Percentiles rank a stretch among this genome's conserved stretches.
Conservation (phyloP, 1,140 invertebrate species). For the Euborellia annulipes region DNA sequence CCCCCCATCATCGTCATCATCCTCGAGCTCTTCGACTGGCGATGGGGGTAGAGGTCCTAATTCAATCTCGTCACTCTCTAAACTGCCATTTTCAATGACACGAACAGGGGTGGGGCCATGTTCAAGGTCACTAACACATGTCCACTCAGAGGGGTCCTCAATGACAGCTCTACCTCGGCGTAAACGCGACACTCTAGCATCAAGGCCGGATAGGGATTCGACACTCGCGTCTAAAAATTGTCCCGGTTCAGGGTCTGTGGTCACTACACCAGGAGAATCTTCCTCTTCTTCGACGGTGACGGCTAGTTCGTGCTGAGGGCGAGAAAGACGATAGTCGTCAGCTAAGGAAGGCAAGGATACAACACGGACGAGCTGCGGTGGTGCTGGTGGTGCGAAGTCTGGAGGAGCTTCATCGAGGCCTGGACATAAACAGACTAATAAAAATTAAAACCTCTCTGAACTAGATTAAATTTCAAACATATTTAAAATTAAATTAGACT, state of each 20-base stretch:
- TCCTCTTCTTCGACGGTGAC: conserved; percentile 24
- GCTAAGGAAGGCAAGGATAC: conserved; percentile 45
- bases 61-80: conserved; percentile 23
- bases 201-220: conserved; percentile 1
- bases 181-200: too few relatives aligned
- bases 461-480: too few relatives aligned
- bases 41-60: conserved; percentile 66
- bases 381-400: conserved; percentile 31
- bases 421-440: too few relatives aligned
- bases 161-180: too few relatives aligned
- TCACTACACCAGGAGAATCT: conserved; percentile 18
- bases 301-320: conserved; percentile 14
- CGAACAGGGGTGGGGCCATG: too few relatives aligned
- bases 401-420: conserved; percentile 32
- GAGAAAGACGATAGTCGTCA: conserved; percentile 23
- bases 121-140: too few relatives aligned
- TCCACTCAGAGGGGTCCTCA: too few relatives aligned
- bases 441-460: too few relatives aligned
- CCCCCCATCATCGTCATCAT: conserved; percentile 28
- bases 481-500: too few relatives aligned
- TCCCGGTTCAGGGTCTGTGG: conserved; percentile 20
- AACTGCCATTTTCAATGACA: too few relatives aligned
- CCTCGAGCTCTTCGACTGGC: conserved; percentile 57
- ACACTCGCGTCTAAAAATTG: conserved; percentile 4
- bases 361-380: conserved; percentile 44